Base-by-base conservation (phyloP, 1,140 invertebrate species). In the Heliconius melpomene region DNA sequence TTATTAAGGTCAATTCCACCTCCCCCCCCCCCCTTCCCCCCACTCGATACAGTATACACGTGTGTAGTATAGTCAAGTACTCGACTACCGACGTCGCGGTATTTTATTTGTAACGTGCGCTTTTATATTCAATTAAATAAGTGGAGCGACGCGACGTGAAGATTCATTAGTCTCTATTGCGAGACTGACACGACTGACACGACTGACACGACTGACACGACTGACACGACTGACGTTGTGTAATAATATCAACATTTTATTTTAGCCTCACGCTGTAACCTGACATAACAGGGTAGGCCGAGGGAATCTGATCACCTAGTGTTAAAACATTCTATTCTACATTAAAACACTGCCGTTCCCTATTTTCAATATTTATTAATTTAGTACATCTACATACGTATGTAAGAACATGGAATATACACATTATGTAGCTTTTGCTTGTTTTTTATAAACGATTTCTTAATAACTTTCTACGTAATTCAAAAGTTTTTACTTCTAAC, bases 91-190 rank as follows among this genome's bases (percentile, higher is more conserved):
- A 66, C 60, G 60, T 29, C 23, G 60, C 60, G 60, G 29, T 66
- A 66, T 66, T 66, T 66, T 66, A 66, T 66, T 66, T 66, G 60
- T 66, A 1, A n/a, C 60, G 26, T 26, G 23, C 8, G 13, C 60
- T 66, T 66, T 66, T 66, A 66, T 66, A 66, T 29, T 66, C 23
- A 66, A 29, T 66, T 66, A 66, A 66, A 66, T 66, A 66, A 66
- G 23, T 66, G 60, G 60, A 29, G 23, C 57, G 23, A 66, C 3
- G 23, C 57, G 23, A 66, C 3, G 23, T 66, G 60, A 66, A 66
- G 60, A n/a, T 29, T 26, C 60, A 66, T 66, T 16, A 66, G 26
- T 29, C 9, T 66, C 60, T 66, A 66, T 66, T 26, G 26, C 60
- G 60, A 26, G 60, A 66, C 57, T 11, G 57, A 26, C 57, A 1